Evolutionary conservation across 2,797 vertebrate genomes (phyloP), one percentile per base, ranked within the genome.

Genomic region (Arremon aurantiirostris): DNA sequence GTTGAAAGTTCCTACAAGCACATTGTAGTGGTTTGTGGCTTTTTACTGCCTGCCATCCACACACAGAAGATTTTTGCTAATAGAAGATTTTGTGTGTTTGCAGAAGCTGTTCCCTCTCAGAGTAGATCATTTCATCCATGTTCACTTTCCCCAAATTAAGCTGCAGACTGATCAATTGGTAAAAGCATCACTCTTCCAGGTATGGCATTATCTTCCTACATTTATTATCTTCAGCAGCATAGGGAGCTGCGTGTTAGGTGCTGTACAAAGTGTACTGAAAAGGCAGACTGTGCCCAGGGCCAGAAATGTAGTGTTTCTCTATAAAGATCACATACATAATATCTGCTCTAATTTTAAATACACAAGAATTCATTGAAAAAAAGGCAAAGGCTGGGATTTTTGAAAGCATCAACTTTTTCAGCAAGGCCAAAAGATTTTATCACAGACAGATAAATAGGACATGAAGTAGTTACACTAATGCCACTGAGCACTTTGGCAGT

Each of bases 1-100:
- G 90, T 22, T 94, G 70, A 47, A 95, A 91, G 94, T 82, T 96
- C 90, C 80, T 91, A 41, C 91, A 17, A 82, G 50, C 42, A 44
- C 65, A 24, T 8, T 70, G 71, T 28, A 44, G 75, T n/a, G 65
- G 30, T 24, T 60, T 65, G 37, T 47, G 77, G 19, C 32, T 72
- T 82, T 88, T 35, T 50, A 27, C n/a, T 30, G 35, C 30, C 64
- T 83, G 49, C 50, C 56, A n/a, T 41, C 72, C 90, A 60, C 41
- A 72, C 23, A 50, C 7, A 41, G 39, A 55, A 52, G 17, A 30
- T 52, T 52, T 52, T 52, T n/a, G 37, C 56, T 28, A 26, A 63
- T 0, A 75, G 59, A 57, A 59, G 39, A 60, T 66, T 75, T 21
- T 66, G 30, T 57, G 68, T 18, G 24, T 56, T 61, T 65, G 75